phyloP scores from a whole-genome alignment of 2,113 vertebrate genomes.

The Melanerpes formicivorus region DNA sequence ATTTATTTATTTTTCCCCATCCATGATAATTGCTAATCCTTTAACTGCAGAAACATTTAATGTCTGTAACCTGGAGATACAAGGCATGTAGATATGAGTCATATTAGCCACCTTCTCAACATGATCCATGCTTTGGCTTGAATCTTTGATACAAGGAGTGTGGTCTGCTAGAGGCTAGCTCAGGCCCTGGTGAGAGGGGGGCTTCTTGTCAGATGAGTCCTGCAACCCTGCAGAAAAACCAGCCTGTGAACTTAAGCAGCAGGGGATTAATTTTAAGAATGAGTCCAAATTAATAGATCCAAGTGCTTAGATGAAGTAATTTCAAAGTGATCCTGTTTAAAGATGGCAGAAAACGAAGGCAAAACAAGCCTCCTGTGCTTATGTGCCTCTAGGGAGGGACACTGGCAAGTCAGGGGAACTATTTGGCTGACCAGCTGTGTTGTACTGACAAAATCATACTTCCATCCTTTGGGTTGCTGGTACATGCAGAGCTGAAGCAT shows the following conservation, averaged over 20 bases:
- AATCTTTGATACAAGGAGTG: not conserved
- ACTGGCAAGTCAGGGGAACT: not conserved
- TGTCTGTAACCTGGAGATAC: not conserved
- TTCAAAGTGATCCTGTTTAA: not conserved
- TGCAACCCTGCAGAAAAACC: not conserved
- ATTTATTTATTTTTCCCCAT: not conserved
- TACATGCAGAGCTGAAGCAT: not conserved
- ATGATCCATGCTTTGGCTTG: not conserved
- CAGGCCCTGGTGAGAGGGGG: not conserved
- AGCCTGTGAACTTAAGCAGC: not conserved
- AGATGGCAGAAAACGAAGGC: not conserved
- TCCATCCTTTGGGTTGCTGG: conserved; percentile 68
- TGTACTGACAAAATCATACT: conserved; percentile 79
- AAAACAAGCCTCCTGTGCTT: not conserved
- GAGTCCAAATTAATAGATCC: not conserved
- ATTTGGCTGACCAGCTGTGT: conserved; percentile 68
- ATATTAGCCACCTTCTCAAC: not conserved
- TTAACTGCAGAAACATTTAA: not conserved
- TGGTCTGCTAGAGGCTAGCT: not conserved
- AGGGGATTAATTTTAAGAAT: not conserved
- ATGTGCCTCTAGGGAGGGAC: not conserved
- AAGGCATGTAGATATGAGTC: not conserved
- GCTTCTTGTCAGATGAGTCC: not conserved
- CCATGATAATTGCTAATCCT: not conserved
- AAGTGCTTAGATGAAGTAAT: not conserved